Evolutionary conservation across 2,888 invertebrate species (phyloP).

Genomic region (Rosalia funebris): DNA sequence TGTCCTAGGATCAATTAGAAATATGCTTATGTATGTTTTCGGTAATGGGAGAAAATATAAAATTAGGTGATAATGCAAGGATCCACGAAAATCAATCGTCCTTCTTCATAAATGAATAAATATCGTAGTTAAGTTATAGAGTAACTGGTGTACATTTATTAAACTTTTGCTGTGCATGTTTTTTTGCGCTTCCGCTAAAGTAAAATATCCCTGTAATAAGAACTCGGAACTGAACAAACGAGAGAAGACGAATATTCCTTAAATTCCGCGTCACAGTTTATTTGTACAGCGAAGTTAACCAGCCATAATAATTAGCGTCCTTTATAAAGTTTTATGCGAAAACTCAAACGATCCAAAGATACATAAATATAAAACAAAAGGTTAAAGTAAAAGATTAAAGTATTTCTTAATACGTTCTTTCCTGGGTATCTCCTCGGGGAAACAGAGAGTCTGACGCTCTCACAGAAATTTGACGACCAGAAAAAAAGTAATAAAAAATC

Average conservation of each 20-base stretch:
- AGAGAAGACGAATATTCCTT: neutral
- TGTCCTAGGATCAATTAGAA: too few species aligned
- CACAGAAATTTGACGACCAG: neutral
- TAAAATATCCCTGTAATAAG: neutral
- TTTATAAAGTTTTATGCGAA: neutral
- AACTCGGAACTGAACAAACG: neutral
- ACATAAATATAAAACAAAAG: neutral
- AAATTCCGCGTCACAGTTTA: neutral
- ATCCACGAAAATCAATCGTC: too few species aligned
- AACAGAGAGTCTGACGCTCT: neutral
- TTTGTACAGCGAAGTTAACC: neutral
- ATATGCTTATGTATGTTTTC: too few species aligned
- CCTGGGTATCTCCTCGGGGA: neutral
- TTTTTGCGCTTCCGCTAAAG: neutral
- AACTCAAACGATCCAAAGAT: neutral
- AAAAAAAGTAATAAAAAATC: slow-evolving; percentile 1
- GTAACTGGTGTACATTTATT: too few species aligned
- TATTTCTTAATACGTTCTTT: neutral
- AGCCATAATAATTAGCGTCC: neutral
- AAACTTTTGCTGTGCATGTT: too few species aligned
- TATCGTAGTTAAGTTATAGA: too few species aligned
- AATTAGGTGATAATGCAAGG: too few species aligned
- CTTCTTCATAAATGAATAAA: too few species aligned
- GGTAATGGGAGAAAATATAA: too few species aligned
- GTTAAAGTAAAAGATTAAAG: neutral